These are phyloP conservation scores for Psammodynastes pulverulentus DNA, from an alignment of 2,113 vertebrate species.

Conservation along the genomic window DNA sequence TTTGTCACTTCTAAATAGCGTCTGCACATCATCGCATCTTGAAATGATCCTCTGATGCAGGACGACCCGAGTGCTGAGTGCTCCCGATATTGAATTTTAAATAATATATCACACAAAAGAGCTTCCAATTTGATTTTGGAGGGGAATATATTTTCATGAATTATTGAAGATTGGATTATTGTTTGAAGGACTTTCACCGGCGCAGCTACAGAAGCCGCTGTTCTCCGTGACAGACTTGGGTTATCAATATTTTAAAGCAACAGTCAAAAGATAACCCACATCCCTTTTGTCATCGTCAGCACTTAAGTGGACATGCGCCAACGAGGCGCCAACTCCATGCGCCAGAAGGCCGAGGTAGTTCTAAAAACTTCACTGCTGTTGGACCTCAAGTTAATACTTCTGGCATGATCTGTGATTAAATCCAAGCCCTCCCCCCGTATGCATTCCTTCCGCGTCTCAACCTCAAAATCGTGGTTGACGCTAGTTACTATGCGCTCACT, in stretches of 20 bases:
- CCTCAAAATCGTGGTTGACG: neutral
- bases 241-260: conserved; percentile 79
- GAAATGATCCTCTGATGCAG: conserved; percentile 65
- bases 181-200: conserved; percentile 70
- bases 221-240: conserved; percentile 69
- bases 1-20: conserved; percentile 79
- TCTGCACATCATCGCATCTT: conserved; percentile 71
- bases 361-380: neutral
- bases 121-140: conserved; percentile 76
- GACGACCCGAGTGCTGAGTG: conserved; percentile 69
- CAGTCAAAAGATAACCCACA: conserved; percentile 60
- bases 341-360: neutral
- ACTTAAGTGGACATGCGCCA: neutral
- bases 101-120: conserved; percentile 81
- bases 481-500: neutral
- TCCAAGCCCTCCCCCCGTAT: neutral
- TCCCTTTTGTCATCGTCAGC: conserved; percentile 60
- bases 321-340: neutral
- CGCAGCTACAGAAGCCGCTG: conserved; percentile 68
- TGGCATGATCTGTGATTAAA: neutral
- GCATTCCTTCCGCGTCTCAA: neutral
- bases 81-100: conserved; percentile 81
- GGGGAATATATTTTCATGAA: conserved; percentile 77
- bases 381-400: neutral
- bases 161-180: conserved; percentile 79